Base-by-base conservation (phyloP, 2,888 invertebrate species). In the Drosophila stalkeri region DNA sequence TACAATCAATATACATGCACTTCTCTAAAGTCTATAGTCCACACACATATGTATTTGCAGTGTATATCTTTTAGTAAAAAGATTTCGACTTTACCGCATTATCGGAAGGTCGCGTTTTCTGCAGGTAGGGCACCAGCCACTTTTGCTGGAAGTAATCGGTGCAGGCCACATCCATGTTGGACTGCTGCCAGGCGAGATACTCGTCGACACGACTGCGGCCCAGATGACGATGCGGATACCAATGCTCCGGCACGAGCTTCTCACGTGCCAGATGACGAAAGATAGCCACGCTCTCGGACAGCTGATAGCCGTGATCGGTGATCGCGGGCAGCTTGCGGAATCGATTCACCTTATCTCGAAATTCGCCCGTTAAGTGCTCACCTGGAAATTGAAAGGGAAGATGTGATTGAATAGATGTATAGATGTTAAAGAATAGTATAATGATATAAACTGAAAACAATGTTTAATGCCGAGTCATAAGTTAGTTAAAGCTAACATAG, bases 151-250 rank as follows among this genome's bases (percentile, higher is more conserved):
- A 96, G 82, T 95, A 95, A 85, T 94, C 92, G 0, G 95, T 94
- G 77, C 95, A 95, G 73, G 94, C 92, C 6, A 94, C 81, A 63
- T 96, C 92, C 55, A 95, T 94, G 84, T 96, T 96, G 16, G 94
- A 90, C 86, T 96, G 96, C 80, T 96, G 96, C 96, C 96, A 97
- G 90, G 95, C 95, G 72, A 96, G 93, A 90, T 95, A 96, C 91
- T 96, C 96, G 85, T 96, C 96, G 41, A 96, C 94, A 77, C 93
- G 93, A 0, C 96, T 95, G 86, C 95, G 95, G 27, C 93, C 90
- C 77, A 94, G 93, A 23, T 94, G 93, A 63, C 95, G 94, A 54
- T 93, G 93, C 1, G 96, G 96, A 92, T 96, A 96, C 95, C 95
- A 96, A 78, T 95, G 94, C 77, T 95, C 95, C 33, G 93, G 92